These are phyloP conservation scores for Belgica antarctica DNA, from an alignment of 2,888 invertebrate species.

Conservation along the genomic window DNA sequence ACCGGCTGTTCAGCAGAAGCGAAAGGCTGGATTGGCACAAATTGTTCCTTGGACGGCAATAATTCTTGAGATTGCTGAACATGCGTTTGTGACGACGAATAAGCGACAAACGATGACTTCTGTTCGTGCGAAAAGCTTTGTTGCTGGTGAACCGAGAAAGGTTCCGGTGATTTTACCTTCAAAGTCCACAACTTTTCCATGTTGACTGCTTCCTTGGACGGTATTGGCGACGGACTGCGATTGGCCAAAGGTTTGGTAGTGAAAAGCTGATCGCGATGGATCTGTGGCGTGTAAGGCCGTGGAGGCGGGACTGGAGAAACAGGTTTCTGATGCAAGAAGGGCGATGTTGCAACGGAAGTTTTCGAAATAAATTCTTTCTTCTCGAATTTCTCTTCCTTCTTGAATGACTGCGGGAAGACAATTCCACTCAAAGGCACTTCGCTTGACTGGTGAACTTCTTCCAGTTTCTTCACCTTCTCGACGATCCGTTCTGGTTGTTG, in stretches of 20 bases:
- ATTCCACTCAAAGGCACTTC: constrained; percentile 62
- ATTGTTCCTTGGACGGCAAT: constrained; percentile 32
- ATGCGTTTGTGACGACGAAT: constrained; percentile 14
- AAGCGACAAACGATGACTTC: constrained; percentile 40
- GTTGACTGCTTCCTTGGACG: constrained; percentile 63
- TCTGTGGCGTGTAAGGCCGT: constrained; percentile 21
- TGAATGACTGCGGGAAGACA: constrained; percentile 55
- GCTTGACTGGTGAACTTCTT: constrained; percentile 60
- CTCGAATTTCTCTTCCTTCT: constrained; percentile 45
- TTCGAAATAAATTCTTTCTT: constrained; percentile 45
- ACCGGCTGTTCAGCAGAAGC: constrained; percentile 51
- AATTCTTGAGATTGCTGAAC: constrained; percentile 42
- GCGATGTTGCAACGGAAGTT: constrained; percentile 39
- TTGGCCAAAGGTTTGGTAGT: constrained; percentile 48
- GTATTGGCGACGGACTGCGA: constrained; percentile 57
- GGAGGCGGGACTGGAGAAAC: constrained; percentile 48
- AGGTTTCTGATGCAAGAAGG: constrained; percentile 48
- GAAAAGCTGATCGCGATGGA: constrained; percentile 43
- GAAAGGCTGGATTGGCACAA: constrained; percentile 46
- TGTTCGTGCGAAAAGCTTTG: constrained; percentile 38
- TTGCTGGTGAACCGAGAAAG: constrained; percentile 40
- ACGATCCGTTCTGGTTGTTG: constrained; percentile 58
- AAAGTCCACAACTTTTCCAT: constrained; percentile 70
- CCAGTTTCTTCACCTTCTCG: constrained; percentile 61
- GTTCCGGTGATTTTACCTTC: constrained; percentile 57